phyloP scores from a whole-genome alignment of 2,888 invertebrate genomes.

The Protonemura montana region DNA sequence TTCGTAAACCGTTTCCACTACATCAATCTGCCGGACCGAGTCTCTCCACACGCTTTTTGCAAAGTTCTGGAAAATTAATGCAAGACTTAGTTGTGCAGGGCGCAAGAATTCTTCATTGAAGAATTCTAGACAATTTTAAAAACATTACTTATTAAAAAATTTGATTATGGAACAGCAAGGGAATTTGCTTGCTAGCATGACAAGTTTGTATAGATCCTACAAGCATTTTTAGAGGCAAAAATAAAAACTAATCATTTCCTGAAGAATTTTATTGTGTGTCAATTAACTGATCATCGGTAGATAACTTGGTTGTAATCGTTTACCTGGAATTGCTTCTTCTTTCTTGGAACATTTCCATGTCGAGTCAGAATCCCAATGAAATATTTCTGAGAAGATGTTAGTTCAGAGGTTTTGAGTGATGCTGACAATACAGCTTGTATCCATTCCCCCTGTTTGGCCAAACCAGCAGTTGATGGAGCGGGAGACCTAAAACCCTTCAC shows the following conservation, averaged over 20 bases:
- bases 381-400: conserved; percentile 66
- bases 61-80: conserved; percentile 71
- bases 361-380: conserved; percentile 74
- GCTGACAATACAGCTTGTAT: conserved; percentile 73
- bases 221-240: too few species aligned
- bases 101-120: too few species aligned
- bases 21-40: conserved; percentile 64
- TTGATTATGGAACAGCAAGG: too few species aligned
- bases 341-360: conserved; percentile 84
- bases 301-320: too few species aligned
- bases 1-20: conserved; percentile 75
- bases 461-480: conserved; percentile 78
- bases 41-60: conserved; percentile 67
- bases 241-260: conserved; percentile 7
- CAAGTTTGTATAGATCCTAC: background rate
- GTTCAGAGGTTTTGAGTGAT: conserved; percentile 66
- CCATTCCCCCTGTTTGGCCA: conserved; percentile 87
- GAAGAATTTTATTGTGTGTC: too few species aligned
- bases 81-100: too few species aligned
- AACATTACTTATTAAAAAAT: too few species aligned
- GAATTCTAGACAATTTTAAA: too few species aligned
- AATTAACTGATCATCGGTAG: too few species aligned
- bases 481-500: conserved; percentile 80
- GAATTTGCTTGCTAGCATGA: background rate
- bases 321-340: conserved; percentile 77